Evolutionary conservation across 2,797 vertebrate genomes (phyloP), one percentile per base, ranked within the genome.

Genomic region (Coracias cyanogaster): DNA sequence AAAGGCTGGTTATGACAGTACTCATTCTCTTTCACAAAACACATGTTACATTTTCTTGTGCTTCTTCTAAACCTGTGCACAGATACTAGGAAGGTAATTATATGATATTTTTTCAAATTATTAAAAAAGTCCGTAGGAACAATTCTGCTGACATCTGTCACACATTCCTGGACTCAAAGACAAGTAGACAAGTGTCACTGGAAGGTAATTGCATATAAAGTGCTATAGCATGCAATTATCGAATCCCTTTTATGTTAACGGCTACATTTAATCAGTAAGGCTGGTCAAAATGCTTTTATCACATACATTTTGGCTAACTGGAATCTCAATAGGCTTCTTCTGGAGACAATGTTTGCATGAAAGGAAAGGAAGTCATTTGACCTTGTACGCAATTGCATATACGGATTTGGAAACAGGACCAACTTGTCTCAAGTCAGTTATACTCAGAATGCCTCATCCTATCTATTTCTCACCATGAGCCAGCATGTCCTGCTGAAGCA

Each of bases 401-500:
- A 41, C 1, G 3, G 41, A 66, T 81, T 85, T 39, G 55, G 57
- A 81, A 93, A 64, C 11, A 73, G 12, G n/a, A 55, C 6, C 21
- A 65, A 31, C 24, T 16, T 28, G 10, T 31, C 37, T 72, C 26
- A n/a, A 29, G 8, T 67, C 31, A 64, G 8, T n/a, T 26, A 46
- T 17, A 58, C 11, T 41, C 21, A 31, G 49, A 62, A 69, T 48
- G 28, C 4, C 41, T 79, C 39, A 65, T 31, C 25, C 24, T 19
- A 26, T 45, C 14, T 64, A 10, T 26, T 86, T 65, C 58, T 55
- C 49, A 45, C 15, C 33, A 20, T 37, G 19, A 62, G 19, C 17
- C 62, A 66, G 33, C 0, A 1, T 0, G 1, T n/a, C 37, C 51
- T 43, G 64, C 51, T 60, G 41, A 67, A 70, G 33, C 4, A 1